A percentile compares a stretch with the other conserved stretches of the same genome.
These are phyloP conservation scores for Sminthurides aquaticus DNA, from an alignment of 2,888 invertebrate genomes.

Conservation along the genomic window DNA sequence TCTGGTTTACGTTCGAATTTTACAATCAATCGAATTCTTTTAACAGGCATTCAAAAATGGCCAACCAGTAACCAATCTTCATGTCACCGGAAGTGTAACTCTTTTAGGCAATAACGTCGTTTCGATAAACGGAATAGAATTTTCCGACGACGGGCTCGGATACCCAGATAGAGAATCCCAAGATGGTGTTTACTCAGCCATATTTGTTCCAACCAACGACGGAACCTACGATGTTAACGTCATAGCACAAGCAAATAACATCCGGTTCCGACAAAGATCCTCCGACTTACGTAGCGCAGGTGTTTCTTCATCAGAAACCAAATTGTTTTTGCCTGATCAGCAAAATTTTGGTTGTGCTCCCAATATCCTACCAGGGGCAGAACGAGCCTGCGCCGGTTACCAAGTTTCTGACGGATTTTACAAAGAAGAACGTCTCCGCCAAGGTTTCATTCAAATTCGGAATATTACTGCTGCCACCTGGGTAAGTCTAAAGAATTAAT, in stretches of 20 bases:
- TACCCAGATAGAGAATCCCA: conserved; percentile 25
- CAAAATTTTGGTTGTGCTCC: conserved; percentile 17
- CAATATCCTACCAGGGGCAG: background rate
- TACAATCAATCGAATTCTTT: no score
- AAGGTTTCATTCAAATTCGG: background rate
- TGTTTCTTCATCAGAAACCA: background rate
- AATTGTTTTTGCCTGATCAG: conserved; percentile 16
- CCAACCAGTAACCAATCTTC: conserved; percentile 8
- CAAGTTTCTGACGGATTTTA: background rate
- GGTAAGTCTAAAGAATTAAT: background rate
- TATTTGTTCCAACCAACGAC: conserved; percentile 28
- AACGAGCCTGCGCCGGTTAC: background rate
- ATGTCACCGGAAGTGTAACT: conserved; percentile 2
- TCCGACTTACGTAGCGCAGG: background rate
- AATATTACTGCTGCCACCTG: background rate
- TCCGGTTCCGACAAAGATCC: background rate
- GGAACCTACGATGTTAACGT: conserved; percentile 20
- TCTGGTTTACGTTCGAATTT: no score
- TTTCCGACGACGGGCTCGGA: conserved; percentile 26
- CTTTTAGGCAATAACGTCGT: no score
- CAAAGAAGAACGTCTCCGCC: background rate
- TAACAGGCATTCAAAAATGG: conserved; percentile 19
- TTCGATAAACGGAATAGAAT: background rate
- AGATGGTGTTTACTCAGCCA: conserved; percentile 35
- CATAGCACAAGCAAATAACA: conserved; percentile 4